These are phyloP conservation scores for Plumapathes pennacea DNA, from an alignment of 92 coral and sea anemone species.

Conservation along the genomic window DNA sequence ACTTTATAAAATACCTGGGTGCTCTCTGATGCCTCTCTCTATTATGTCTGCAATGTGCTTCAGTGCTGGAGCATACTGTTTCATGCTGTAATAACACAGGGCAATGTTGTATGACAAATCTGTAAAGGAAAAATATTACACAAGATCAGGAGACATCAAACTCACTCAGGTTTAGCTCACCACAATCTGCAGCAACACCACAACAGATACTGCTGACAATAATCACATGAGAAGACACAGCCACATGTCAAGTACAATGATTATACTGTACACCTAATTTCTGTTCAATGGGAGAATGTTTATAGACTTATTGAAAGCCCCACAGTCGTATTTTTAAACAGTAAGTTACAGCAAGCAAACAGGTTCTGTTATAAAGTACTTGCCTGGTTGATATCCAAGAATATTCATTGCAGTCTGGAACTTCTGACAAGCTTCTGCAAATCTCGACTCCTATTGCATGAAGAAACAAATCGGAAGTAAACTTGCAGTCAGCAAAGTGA, in stretches of 20 bases:
- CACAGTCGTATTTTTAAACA: neutral
- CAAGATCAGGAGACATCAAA: neutral
- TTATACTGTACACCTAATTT: neutral
- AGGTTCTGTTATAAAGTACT: neutral
- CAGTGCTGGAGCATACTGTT: conserved; percentile 97
- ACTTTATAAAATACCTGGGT: too few relatives aligned
- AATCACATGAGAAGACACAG: neutral
- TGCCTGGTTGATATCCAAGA: conserved; percentile 97
- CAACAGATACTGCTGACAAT: too few relatives aligned
- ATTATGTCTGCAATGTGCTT: conserved; percentile 97
- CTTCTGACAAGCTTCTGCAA: conserved; percentile 92
- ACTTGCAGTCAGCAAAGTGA: neutral
- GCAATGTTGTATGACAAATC: conserved; percentile 97
- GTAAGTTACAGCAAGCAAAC: neutral
- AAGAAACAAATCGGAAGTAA: neutral
- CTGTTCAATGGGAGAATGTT: neutral
- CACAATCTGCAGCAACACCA: neutral
- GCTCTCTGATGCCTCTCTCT: conserved; percentile 97
- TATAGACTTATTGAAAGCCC: neutral
- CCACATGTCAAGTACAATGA: neutral
- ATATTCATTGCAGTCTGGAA: conserved; percentile 96
- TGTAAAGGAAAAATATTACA: conserved; percentile 12
- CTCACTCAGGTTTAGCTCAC: neutral
- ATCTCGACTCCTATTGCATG: conserved; percentile 65
- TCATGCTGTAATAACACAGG: conserved; percentile 86